Evolutionary conservation across 1,140 invertebrate species (phyloP).

Genomic region (Anagrus nilaparvatae): DNA sequence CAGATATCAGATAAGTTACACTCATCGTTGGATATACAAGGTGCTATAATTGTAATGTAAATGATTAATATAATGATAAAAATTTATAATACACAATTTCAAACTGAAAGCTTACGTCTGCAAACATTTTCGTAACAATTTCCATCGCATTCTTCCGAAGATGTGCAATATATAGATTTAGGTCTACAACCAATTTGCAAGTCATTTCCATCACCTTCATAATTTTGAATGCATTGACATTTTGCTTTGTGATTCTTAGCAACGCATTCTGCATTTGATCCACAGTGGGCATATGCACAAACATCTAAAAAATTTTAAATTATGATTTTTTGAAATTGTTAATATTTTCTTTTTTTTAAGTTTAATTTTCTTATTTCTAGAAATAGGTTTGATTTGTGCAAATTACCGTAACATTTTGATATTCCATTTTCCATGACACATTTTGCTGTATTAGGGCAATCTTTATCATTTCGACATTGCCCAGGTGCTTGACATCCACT

Average conservation of each 20-base stretch:
- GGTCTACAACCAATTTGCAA: conserved; percentile 63
- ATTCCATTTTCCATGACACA: conserved; percentile 58
- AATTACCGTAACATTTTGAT: conserved; percentile 60
- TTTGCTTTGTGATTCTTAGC: conserved; percentile 58
- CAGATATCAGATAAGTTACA: conserved; percentile 71
- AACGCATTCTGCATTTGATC: conserved; percentile 71
- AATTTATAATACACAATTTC: background rate
- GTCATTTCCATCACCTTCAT: conserved; percentile 63
- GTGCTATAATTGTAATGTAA: conserved; percentile 44
- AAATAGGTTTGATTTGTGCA: background rate
- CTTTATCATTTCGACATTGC: conserved; percentile 64
- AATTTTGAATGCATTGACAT: conserved; percentile 69
- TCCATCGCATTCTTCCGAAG: conserved; percentile 59
- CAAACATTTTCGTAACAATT: conserved; percentile 74
- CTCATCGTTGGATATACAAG: conserved; percentile 70
- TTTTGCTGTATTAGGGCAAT: conserved; percentile 67
- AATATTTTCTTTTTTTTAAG: background rate
- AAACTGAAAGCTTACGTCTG: conserved; percentile 52
- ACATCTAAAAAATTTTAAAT: conserved; percentile 54
- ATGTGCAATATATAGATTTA: conserved; percentile 58
- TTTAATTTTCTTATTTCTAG: background rate
- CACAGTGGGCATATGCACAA: conserved; percentile 65
- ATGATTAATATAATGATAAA: conserved; percentile 4
- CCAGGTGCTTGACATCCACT: conserved; percentile 66
- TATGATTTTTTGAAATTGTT: too few relatives aligned